Evolutionary conservation across 2,113 vertebrate genomes (phyloP), one percentile per base, ranked within the genome.

Genomic region (Nettapus auritus): DNA sequence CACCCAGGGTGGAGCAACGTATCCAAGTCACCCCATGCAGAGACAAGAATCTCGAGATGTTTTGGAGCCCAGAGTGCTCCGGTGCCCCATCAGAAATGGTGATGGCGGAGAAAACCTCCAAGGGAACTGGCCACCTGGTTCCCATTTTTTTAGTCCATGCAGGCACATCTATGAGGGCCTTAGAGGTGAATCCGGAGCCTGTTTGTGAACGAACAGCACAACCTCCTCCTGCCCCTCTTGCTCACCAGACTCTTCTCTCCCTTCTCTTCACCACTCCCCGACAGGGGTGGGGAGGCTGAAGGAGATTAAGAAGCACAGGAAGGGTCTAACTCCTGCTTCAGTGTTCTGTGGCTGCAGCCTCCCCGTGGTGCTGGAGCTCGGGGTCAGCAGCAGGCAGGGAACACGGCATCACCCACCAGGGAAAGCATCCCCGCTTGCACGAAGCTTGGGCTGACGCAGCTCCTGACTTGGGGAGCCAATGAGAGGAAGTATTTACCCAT

Each of bases 361-460:
- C 21, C 9, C 11, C 6, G 14, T 12, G 25, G 21, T 13, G 26
- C 56, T 33, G 62, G 18, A 36, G 31, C 74, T 38, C 1, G 2
- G 31, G 38, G 68, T 18, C 52, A 67, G 59, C 66, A 25, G 67
- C 74, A 14, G 69, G 33, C 3, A 2, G 52, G 52, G 67, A n/a
- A 16, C 13, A 13, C 33, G 18, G 8, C 42, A 8, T 26, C 33
- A 33, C 6, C 42, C 36, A 44, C 9, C 36, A 31, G 36, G 52
- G 5, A 1, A 0, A 67, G 52, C 8, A 1, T 11, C 26, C 3
- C 0, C 8, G 11, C 40, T 28, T 8, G 50, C 50, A 25, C 25
- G 22, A 7, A 13, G 50, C 50, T 52, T 22, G 55, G 14, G 46
- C 36, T 34, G 53, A 7, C 13, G 22, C 44, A 34, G 48, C 3